These are phyloP conservation scores for Umimayanthus chanpuru DNA, from an alignment of 92 coral and sea anemone genomes.

Conservation along the genomic window DNA sequence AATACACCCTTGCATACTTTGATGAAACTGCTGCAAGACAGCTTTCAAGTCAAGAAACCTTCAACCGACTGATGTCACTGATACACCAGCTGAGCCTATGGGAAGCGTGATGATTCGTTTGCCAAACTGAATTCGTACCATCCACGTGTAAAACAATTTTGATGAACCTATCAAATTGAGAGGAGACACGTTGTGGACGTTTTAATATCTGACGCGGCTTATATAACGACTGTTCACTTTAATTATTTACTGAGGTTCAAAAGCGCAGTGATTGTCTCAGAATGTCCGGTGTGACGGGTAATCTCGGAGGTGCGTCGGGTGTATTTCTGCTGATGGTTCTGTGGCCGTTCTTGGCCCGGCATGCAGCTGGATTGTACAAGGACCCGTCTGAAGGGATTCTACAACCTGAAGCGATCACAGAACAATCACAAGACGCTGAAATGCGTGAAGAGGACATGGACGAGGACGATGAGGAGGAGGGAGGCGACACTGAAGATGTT, in stretches of 20 bases:
- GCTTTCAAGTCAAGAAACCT: too few species aligned
- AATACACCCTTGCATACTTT: not conserved
- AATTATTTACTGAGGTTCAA: too few species aligned
- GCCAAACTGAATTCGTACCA: not conserved
- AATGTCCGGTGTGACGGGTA: not conserved
- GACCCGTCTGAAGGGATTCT: slow-evolving; percentile 42
- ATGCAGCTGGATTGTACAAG: not conserved
- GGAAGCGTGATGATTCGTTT: too few species aligned
- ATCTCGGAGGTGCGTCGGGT: not conserved
- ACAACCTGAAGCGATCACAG: slow-evolving; percentile 8
- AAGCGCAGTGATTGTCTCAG: not conserved
- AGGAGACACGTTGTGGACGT: not conserved
- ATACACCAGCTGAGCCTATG: too few species aligned
- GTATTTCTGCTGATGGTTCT: not conserved
- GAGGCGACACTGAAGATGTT: not conserved
- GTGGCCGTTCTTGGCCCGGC: not conserved
- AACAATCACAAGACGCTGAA: not conserved
- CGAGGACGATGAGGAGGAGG: slow-evolving; percentile 30
- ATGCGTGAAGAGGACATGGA: slow-evolving; percentile 13
- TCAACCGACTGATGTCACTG: too few species aligned
- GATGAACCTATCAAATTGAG: not conserved
- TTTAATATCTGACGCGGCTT: not conserved
- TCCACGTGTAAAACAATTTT: slow-evolving; percentile 10
- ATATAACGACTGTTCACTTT: not conserved
- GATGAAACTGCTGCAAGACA: too few species aligned